phyloP scores from a whole-genome alignment of 2,113 vertebrate species.

The Regulus satrapa region DNA sequence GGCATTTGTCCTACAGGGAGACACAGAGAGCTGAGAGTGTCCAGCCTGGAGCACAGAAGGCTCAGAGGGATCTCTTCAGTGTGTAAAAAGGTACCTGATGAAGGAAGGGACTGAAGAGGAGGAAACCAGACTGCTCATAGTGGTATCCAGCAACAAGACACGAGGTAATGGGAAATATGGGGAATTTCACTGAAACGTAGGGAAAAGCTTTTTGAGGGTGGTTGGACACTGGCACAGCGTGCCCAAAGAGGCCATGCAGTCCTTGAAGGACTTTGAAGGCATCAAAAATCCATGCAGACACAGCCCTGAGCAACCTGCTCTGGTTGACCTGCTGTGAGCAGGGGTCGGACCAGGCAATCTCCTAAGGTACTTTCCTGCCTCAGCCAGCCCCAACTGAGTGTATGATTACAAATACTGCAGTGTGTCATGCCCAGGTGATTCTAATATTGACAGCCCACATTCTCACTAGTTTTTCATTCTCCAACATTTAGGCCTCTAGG shows the following conservation, averaged over 20 bases:
- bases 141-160: not conserved
- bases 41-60: not conserved
- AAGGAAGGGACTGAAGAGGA: not conserved
- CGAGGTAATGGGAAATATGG: not conserved
- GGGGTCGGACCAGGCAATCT: not conserved
- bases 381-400: not conserved
- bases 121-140: not conserved
- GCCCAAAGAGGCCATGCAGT: not conserved
- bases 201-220: not conserved
- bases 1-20: not conserved
- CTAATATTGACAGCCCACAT: not conserved
- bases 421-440: not conserved
- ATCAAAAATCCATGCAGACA: not conserved
- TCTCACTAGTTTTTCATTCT: not conserved
- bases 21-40: not conserved
- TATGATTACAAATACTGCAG: not conserved
- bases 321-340: not conserved
- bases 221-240: not conserved
- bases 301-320: not conserved
- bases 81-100: not conserved
- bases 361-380: not conserved
- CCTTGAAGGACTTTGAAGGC: not conserved
- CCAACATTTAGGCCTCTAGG: not conserved
- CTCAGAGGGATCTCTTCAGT: not conserved
- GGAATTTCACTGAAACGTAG: not conserved